Base-by-base conservation (phyloP, 1,140 invertebrate species). In the Drosophila lacertosa region DNA sequence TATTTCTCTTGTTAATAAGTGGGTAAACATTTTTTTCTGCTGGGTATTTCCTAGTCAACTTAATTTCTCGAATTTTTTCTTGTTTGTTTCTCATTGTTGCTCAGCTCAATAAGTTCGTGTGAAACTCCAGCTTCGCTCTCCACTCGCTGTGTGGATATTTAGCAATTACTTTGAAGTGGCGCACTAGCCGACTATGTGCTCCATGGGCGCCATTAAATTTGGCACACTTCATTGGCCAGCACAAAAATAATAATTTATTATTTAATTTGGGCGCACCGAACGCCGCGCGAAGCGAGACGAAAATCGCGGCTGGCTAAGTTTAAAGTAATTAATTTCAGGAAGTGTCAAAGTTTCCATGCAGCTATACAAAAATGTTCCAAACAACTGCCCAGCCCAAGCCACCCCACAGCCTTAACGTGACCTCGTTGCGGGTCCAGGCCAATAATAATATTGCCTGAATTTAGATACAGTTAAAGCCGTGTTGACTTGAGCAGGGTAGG, bases 281-380 rank as follows among this genome's bases (percentile, higher is more conserved):
- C 11, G 26, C 24, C 16, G 53, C 20, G 13, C 22, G 32, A 33
- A 62, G 15, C 22, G 18, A 5, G 55, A 39, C 33, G 62, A 59
- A 62, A 40, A 55, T 44, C 32, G 51, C 51, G 71, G 58, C 40
- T 53, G 60, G 77, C 57, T 26, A 68, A 68, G 51, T 86, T 86
- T 80, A 88, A 88, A 86, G 81, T 86, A 86, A 86, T 86, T 86
- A 86, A 86, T 86, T 88, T 81, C 74, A 58, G 69, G 63, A 86
- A 82, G 81, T 86, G 81, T 86, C 82, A 88, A 86, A 86, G 77
- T 86, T 86, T 60, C 73, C 55, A 74, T 45, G 57, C 51, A 65
- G 76, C 73, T 69, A 76, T 60, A 73, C 65, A 78, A 73, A 73
- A 83, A 71, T 63, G 66, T 76, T 76, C 58, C 47, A 55, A 64